Percentiles rank a stretch among this genome's conserved stretches.
phyloP scores from a whole-genome alignment of 2,113 vertebrate genomes.

The Callopanchax toddi region DNA sequence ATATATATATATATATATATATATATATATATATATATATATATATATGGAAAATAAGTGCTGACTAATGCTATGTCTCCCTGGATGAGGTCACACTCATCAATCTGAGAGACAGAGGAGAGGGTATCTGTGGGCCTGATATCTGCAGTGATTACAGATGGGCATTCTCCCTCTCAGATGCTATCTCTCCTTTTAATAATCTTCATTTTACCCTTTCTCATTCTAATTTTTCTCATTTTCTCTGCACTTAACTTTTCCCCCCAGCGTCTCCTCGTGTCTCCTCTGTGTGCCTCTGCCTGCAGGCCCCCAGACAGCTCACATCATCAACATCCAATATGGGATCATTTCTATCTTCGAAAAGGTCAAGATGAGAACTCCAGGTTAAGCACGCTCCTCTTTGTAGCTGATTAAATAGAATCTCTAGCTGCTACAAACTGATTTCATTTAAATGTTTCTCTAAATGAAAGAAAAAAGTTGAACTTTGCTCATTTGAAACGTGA shows the following conservation, averaged over 20 bases:
- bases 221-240: constrained; percentile 58
- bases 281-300: constrained; percentile 10
- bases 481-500: background rate
- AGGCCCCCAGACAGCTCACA: constrained; percentile 51
- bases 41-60: no score
- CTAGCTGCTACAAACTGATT: constrained; percentile 8
- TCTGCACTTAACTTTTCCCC: constrained; percentile 10
- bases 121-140: constrained; percentile 30
- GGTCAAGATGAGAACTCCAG: constrained; percentile 48
- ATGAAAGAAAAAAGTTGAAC: constrained; percentile 20
- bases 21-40: no score
- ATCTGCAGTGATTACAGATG: constrained; percentile 42
- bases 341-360: constrained; percentile 48
- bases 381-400: constrained; percentile 41
- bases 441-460: constrained; percentile 26
- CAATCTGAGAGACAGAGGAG: constrained; percentile 36
- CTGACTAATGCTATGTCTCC: constrained; percentile 12
- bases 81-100: constrained; percentile 34
- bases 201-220: constrained; percentile 40
- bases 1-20: no score
- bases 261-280: constrained; percentile 15
- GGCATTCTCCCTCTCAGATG: constrained; percentile 18
- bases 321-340: constrained; percentile 72
- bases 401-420: constrained; percentile 54
- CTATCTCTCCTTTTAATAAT: constrained; percentile 43